A percentile compares a stretch with the other conserved stretches of the same genome.
Evolutionary conservation across 2,888 invertebrate genomes (phyloP).

Genomic region (Sisyra terminalis): DNA sequence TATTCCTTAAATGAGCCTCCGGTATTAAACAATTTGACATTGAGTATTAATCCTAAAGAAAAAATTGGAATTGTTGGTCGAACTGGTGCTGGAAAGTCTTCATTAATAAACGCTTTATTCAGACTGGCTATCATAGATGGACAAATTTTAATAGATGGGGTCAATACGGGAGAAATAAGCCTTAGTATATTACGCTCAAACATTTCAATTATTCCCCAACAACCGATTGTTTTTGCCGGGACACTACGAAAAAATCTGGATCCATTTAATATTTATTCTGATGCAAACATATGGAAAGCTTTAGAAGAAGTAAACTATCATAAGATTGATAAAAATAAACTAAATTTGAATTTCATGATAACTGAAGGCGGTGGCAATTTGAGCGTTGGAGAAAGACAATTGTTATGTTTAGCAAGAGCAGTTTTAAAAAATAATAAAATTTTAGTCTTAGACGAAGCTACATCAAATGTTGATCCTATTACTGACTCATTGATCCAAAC

Average conservation of each 20-base stretch:
- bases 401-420: slow-evolving; percentile 73
- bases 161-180: slow-evolving; percentile 66
- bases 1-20: slow-evolving; percentile 77
- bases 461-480: slow-evolving; percentile 80
- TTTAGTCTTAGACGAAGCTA: slow-evolving; percentile 74
- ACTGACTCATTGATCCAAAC: slow-evolving; percentile 80
- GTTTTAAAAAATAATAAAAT: slow-evolving; percentile 74
- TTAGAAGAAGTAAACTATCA: slow-evolving; percentile 76
- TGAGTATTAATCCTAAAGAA: slow-evolving; percentile 64
- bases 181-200: slow-evolving; percentile 71
- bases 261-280: slow-evolving; percentile 63
- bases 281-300: slow-evolving; percentile 76
- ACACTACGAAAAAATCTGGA: slow-evolving; percentile 82
- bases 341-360: slow-evolving; percentile 68
- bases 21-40: slow-evolving; percentile 65
- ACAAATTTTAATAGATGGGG: slow-evolving; percentile 65
- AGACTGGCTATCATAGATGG: slow-evolving; percentile 81
- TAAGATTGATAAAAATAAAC: slow-evolving; percentile 51
- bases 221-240: slow-evolving; percentile 90
- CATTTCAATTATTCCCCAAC: slow-evolving; percentile 80
- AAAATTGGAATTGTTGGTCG: slow-evolving; percentile 84
- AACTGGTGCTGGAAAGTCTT: slow-evolving; percentile 86
- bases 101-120: slow-evolving; percentile 72
- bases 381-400: slow-evolving; percentile 79
- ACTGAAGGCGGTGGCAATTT: slow-evolving; percentile 86